Evolutionary conservation across 2,797 vertebrate species (phyloP).

Genomic region (Syngnathus rostellatus): DNA sequence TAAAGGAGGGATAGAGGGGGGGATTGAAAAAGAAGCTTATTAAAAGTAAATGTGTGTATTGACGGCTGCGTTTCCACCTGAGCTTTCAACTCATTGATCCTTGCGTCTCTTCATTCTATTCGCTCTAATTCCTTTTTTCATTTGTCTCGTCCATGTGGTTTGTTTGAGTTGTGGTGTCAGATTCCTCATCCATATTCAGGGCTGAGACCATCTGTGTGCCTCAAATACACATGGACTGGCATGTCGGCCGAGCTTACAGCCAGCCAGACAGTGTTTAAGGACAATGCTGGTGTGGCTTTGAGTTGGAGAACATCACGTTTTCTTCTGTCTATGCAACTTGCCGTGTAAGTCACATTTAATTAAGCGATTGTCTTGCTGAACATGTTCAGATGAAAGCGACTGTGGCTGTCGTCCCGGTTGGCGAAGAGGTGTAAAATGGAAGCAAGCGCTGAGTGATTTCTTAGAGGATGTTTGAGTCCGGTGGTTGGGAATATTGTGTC

Average conservation of each 20-base stretch:
- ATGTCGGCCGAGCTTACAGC: slow-evolving; percentile 41
- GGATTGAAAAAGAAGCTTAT: slow-evolving; percentile 32
- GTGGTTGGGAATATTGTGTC: slow-evolving; percentile 3
- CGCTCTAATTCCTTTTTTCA: not conserved
- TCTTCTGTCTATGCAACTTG: slow-evolving; percentile 36
- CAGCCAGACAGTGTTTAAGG: slow-evolving; percentile 38
- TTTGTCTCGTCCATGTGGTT: slow-evolving; percentile 27
- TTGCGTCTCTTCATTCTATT: not conserved
- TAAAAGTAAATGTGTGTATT: slow-evolving; percentile 40
- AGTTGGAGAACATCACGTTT: slow-evolving; percentile 38
- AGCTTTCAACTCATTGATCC: slow-evolving; percentile 42
- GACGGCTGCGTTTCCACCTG: slow-evolving; percentile 42
- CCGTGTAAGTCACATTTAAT: slow-evolving; percentile 29
- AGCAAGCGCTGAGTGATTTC: not conserved
- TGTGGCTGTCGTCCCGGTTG: not conserved
- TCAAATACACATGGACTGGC: slow-evolving; percentile 61
- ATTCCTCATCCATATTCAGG: slow-evolving; percentile 64
- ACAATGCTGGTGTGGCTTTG: slow-evolving; percentile 40
- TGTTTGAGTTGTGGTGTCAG: slow-evolving; percentile 52
- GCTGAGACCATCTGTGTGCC: slow-evolving; percentile 55
- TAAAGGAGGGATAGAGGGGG: slow-evolving; percentile 22
- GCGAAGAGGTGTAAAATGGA: not conserved
- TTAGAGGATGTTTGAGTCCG: not conserved
- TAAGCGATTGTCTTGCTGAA: not conserved
- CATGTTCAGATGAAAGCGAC: not conserved